Evolutionary conservation across 2,797 vertebrate genomes (phyloP).

Genomic region (Hirundo rustica): DNA sequence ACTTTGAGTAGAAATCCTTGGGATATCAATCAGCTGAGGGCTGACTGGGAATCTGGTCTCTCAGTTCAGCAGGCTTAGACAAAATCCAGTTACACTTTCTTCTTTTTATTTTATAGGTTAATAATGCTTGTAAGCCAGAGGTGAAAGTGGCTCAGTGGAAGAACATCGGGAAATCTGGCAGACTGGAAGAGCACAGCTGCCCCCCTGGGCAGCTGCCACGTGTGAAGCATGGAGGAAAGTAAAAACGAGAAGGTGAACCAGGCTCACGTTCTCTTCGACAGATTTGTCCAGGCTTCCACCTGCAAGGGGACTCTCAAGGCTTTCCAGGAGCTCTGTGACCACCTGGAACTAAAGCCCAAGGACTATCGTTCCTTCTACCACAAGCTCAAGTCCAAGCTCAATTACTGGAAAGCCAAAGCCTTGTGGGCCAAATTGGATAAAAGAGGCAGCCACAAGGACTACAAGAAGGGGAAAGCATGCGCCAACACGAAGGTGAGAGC

Average conservation of each 20-base stretch:
- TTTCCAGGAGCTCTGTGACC: constrained; percentile 96
- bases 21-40: neutral
- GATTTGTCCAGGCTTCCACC: constrained; percentile 92
- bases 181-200: constrained; percentile 61
- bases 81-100: neutral
- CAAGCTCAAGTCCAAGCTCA: constrained; percentile 97
- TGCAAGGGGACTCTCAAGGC: constrained; percentile 94
- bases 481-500: constrained; percentile 88
- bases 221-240: constrained; percentile 78
- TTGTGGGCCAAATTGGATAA: constrained; percentile 98
- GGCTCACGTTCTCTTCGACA: constrained; percentile 91
- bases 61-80: neutral
- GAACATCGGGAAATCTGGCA: constrained; percentile 23
- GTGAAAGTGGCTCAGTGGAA: constrained; percentile 51
- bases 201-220: constrained; percentile 12
- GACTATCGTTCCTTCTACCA: constrained; percentile 95
- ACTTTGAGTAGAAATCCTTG: neutral
- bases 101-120: constrained; percentile 62
- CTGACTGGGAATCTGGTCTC: neutral
- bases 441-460: constrained; percentile 93
- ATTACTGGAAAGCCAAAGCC: constrained; percentile 99
- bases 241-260: constrained; percentile 80
- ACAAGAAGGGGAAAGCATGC: constrained; percentile 95
- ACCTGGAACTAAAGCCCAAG: constrained; percentile 89
- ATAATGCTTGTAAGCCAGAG: constrained; percentile 55